Evolutionary conservation across 1,140 invertebrate genomes (phyloP).

Genomic region (Pseudomyrmex concolor): DNA sequence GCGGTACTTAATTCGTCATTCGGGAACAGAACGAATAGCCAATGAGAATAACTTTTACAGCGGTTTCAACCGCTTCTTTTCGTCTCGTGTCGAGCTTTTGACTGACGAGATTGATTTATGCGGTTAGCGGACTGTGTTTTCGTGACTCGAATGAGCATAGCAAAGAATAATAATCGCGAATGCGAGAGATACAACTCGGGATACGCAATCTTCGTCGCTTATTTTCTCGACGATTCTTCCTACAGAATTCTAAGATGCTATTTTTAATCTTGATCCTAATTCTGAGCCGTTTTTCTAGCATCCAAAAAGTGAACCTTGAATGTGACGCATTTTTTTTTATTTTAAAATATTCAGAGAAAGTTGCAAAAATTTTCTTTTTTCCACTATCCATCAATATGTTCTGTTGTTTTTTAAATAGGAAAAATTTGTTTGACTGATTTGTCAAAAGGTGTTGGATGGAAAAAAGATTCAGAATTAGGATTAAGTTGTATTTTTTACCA

Average conservation of each 20-base stretch:
- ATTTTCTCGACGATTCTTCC: background rate
- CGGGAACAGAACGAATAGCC: slow-evolving; percentile 71
- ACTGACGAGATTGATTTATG: slow-evolving; percentile 41
- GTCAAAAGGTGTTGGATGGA: too few relatives aligned
- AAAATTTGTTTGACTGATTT: too few relatives aligned
- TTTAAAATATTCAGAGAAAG: too few relatives aligned
- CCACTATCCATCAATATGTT: too few relatives aligned
- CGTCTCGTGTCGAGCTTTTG: slow-evolving; percentile 33
- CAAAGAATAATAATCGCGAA: slow-evolving; percentile 21
- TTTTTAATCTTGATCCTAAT: background rate
- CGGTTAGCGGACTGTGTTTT: slow-evolving; percentile 8
- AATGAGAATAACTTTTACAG: slow-evolving; percentile 76
- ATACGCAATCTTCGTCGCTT: background rate
- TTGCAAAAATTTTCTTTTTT: too few relatives aligned
- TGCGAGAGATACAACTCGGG: too few relatives aligned
- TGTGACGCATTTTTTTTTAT: too few relatives aligned
- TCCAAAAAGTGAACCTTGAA: background rate
- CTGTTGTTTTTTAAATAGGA: too few relatives aligned
- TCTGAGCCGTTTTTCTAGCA: background rate
- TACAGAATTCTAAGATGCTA: background rate
- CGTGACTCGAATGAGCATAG: slow-evolving; percentile 15
- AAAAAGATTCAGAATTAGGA: too few relatives aligned
- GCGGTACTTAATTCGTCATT: slow-evolving; percentile 54
- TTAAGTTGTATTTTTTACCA: too few relatives aligned
- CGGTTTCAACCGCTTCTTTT: slow-evolving; percentile 62